Base-by-base conservation (phyloP, 1,140 invertebrate species). In the Proctacanthus coquilletti region DNA sequence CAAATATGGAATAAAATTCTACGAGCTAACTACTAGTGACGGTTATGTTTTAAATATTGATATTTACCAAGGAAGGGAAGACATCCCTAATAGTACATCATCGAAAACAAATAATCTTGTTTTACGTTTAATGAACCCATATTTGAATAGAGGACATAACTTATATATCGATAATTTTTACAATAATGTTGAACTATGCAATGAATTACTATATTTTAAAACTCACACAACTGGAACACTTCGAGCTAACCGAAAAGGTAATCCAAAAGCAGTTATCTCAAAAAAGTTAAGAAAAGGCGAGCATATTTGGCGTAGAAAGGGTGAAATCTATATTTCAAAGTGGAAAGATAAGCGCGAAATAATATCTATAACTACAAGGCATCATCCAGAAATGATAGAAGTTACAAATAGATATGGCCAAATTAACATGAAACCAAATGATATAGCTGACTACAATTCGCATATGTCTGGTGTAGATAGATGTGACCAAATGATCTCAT, bases 291-390 rank as follows among this genome's bases (percentile, higher is more conserved):
- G 48, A 36, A 53, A 39, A 43, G 47, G 45, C 29, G 46, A 53
- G 29, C 30, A 42, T n/a, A 31, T 46, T 15, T 51, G 44, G 43
- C 31, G 31, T 21, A 25, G 45, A 8, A 46, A 49, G 11, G 39
- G 42, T n/a, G 38, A 48, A 3, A 45, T 51, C 11, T 46, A 49
- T 33, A 49, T 60, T 2, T 45, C 42, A 5, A 56, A 56, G 33
- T 60, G 56, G 53, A 48, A 45, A 18, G 54, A 62, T 38, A 53
- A 49, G 32, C 40, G 50, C 9, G 47, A 49, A 35, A 52, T 56
- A 2, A 19, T 49, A 11, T 44, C 45, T 38, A 42, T 60, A 31
- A 48, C 50, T 9, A 53, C 52, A 8, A 20, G 29, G 18, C 29
- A 41, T 36, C 44, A 50, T 10, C 38, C 43, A n/a, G 29, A 19